These are phyloP conservation scores for Stichopus horrens DNA, from an alignment of 53 echinoderm and acorn worm species.

Conservation along the genomic window DNA sequence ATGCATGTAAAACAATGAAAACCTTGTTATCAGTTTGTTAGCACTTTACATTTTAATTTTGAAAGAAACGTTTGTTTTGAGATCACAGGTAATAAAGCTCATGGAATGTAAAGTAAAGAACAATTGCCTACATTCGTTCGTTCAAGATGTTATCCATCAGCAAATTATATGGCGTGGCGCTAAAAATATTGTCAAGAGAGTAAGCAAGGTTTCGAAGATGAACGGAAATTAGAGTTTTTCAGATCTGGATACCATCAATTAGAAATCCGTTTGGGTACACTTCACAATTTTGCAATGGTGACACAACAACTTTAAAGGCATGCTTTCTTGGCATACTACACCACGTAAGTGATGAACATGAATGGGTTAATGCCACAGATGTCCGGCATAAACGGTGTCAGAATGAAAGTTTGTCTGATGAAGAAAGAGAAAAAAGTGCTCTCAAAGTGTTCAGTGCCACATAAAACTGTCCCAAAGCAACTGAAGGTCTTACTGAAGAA, in stretches of 20 bases:
- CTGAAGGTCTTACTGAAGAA: background rate
- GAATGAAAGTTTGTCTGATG: constrained; percentile 10
- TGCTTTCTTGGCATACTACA: constrained; percentile 20
- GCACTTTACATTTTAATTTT: no score
- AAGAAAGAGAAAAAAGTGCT: constrained; percentile 17
- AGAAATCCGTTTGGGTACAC: constrained; percentile 47
- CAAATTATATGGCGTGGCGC: constrained; percentile 49
- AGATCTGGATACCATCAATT: constrained; percentile 39
- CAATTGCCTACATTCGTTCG: no score
- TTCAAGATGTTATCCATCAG: constrained; percentile 30
- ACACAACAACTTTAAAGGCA: background rate
- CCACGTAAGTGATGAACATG: constrained; percentile 52
- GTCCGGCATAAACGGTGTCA: constrained; percentile 5
- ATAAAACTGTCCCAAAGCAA: background rate
- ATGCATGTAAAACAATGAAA: no score
- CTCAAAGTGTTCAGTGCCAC: background rate
- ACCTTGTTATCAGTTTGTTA: no score
- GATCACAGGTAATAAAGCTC: no score
- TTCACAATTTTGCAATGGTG: background rate
- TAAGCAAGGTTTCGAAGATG: constrained; percentile 7
- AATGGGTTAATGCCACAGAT: constrained; percentile 30
- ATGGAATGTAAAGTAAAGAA: no score
- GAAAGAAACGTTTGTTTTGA: no score
- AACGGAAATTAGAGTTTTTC: constrained; percentile 6
- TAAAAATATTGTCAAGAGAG: constrained; percentile 39